Conservation (phyloP, 2,888 invertebrate genomes). For the Ypsolopha sequella region DNA sequence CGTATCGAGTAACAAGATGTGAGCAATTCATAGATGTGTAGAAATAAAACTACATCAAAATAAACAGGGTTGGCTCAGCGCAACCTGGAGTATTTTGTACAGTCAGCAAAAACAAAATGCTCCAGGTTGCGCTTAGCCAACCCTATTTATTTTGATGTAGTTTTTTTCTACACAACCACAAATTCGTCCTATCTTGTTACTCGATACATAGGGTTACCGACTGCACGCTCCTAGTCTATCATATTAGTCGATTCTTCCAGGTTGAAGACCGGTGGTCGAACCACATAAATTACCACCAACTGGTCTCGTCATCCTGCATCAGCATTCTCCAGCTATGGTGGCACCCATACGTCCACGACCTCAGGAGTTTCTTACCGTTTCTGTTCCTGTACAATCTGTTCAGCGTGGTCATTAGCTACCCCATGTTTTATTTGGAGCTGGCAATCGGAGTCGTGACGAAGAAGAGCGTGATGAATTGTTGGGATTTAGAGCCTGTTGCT, state of each 20-base stretch:
- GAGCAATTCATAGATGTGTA: too few species aligned
- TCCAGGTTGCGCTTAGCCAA: too few species aligned
- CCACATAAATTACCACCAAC: conserved; percentile 53
- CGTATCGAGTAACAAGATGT: too few species aligned
- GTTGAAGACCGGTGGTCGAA: conserved; percentile 50
- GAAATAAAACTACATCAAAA: too few species aligned
- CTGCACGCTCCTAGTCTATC: too few species aligned
- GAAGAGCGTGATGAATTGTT: conserved; percentile 50
- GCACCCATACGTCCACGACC: conserved; percentile 52
- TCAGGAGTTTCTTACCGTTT: conserved; percentile 41
- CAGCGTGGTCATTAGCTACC: conserved; percentile 48
- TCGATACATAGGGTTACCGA: too few species aligned
- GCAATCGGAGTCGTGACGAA: conserved; percentile 51
- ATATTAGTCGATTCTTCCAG: conserved; percentile 21
- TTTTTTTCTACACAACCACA: too few species aligned
- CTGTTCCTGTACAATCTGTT: conserved; percentile 51
- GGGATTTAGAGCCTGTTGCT: conserved; percentile 53
- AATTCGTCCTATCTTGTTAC: too few species aligned
- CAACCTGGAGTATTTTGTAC: too few species aligned
- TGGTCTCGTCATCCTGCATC: conserved; percentile 48
- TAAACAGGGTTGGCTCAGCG: too few species aligned
- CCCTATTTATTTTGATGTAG: too few species aligned
- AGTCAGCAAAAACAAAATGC: too few species aligned
- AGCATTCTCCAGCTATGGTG: conserved; percentile 55
- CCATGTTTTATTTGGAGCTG: conserved; percentile 51